Conservation (phyloP, 2,113 vertebrate genomes). For the Oenanthe melanoleuca region DNA sequence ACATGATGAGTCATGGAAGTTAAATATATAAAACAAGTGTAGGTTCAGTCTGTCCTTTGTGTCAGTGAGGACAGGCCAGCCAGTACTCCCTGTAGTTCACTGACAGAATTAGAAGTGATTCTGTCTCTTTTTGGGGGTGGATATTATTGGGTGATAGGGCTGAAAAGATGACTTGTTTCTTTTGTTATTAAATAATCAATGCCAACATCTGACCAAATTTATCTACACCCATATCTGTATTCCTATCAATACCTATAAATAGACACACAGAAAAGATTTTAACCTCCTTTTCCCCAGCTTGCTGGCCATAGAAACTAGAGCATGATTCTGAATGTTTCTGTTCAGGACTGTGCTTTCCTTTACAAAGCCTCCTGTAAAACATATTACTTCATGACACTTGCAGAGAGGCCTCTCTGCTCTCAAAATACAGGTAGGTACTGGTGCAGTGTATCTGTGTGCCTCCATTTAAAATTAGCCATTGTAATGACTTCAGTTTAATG, state of each 20-base stretch:
- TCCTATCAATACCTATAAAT: neutral
- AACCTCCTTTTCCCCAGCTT: neutral
- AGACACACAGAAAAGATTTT: neutral
- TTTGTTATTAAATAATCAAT: neutral
- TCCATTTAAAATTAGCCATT: neutral
- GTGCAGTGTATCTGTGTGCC: neutral
- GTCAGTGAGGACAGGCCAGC: neutral
- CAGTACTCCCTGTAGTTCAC: neutral
- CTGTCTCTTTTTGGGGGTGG: neutral
- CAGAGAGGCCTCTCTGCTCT: neutral
- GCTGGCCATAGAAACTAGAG: neutral
- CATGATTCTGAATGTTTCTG: neutral
- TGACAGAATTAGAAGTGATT: neutral
- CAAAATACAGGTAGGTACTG: neutral
- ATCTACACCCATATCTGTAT: fast-evolving
- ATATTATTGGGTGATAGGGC: neutral
- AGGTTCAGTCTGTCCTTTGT: neutral
- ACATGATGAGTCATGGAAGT: neutral
- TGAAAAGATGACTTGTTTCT: neutral
- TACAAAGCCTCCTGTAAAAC: neutral
- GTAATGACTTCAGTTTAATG: neutral
- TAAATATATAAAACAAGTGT: neutral
- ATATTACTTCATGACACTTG: neutral
- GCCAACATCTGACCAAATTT: neutral
- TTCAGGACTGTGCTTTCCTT: neutral